Conservation (phyloP, 2,888 invertebrate species). For the Thymelicus acteon region DNA sequence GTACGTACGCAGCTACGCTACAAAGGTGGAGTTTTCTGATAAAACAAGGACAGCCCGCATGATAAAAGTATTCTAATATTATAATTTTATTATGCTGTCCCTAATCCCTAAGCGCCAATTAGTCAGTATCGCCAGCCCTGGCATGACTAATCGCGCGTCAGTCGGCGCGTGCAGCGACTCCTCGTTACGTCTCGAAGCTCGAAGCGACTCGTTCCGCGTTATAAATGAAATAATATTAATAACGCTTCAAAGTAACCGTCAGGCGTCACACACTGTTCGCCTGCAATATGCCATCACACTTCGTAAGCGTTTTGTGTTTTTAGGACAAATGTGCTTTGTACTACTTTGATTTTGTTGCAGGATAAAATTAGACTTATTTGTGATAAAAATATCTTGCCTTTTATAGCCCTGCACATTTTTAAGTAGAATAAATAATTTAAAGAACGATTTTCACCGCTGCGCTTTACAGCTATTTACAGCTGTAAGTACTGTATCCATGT, state of each 20-base stretch:
- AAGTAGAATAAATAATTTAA: no score
- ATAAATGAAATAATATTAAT: conserved; percentile 50
- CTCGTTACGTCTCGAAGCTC: conserved; percentile 31
- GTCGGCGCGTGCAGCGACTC: conserved; percentile 45
- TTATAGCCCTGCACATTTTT: no score
- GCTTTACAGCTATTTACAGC: no score
- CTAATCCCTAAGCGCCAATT: background rate
- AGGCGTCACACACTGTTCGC: background rate
- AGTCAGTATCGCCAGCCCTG: conserved; percentile 41
- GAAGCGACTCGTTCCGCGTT: conserved; percentile 46
- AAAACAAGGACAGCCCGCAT: no score
- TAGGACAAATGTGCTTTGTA: conserved; percentile 3
- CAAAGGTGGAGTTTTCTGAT: no score
- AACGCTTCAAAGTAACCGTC: conserved; percentile 46
- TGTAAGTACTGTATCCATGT: no score
- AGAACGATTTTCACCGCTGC: no score
- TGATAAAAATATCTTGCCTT: no score
- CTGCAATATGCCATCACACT: conserved; percentile 37
- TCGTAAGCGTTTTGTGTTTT: conserved; percentile 32
- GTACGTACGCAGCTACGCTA: no score
- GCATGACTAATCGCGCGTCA: conserved; percentile 45
- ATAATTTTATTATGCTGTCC: background rate
- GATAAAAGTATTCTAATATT: no score
- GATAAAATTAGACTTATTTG: background rate
- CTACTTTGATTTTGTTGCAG: conserved; percentile 1